These are phyloP conservation scores for Heliconius ethilla DNA, from an alignment of 2,888 invertebrate genomes.

Conservation along the genomic window DNA sequence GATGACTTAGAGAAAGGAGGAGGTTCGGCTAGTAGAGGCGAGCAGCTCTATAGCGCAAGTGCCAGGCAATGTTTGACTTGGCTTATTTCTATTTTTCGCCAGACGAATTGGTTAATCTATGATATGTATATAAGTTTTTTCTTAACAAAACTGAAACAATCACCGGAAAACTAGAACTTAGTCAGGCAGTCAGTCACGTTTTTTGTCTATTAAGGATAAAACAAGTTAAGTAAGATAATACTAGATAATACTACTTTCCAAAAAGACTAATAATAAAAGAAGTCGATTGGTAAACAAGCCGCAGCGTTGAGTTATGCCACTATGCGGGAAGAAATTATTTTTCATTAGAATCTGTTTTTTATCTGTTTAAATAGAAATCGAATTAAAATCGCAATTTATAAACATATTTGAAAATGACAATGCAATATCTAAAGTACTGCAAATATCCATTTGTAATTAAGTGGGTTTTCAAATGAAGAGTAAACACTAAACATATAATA, in stretches of 20 bases:
- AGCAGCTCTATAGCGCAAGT: too few relatives aligned
- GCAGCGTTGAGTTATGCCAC: too few relatives aligned
- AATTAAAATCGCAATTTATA: background rate
- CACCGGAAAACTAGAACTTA: background rate
- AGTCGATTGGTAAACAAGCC: too few relatives aligned
- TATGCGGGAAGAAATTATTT: too few relatives aligned
- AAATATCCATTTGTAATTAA: slow-evolving; percentile 3
- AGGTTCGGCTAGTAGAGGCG: too few relatives aligned
- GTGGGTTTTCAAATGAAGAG: slow-evolving; percentile 12
- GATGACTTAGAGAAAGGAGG: too few relatives aligned
- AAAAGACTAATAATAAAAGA: background rate
- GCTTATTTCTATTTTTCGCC: background rate
- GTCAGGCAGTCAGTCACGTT: background rate
- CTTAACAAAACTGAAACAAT: background rate
- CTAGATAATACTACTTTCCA: background rate
- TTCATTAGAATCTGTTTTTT: too few relatives aligned
- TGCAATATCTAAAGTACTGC: background rate
- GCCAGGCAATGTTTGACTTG: too few relatives aligned
- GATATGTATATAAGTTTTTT: background rate
- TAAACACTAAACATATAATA: slow-evolving; percentile 3
- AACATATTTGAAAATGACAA: background rate
- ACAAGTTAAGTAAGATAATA: background rate
- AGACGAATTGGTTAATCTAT: background rate
- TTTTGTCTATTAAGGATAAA: background rate
- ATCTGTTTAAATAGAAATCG: too few relatives aligned